Conservation (phyloP, 2,797 vertebrate genomes). For the Yasuhikotakia modesta region DNA sequence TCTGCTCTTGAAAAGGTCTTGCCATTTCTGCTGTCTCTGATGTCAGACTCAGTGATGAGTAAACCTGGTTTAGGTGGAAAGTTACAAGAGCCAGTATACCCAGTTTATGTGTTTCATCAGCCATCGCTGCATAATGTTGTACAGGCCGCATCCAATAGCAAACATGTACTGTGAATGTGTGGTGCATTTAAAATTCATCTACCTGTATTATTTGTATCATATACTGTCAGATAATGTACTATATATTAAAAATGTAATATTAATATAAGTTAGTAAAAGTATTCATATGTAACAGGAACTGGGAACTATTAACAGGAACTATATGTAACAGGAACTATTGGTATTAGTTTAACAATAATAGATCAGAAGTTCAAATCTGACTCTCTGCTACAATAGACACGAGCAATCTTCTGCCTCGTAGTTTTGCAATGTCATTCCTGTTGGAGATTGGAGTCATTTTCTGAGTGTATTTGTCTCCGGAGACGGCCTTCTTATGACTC, state of each 20-base stretch:
- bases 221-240: too few relatives aligned
- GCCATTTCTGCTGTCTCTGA: slow-evolving; percentile 24
- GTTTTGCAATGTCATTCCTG: slow-evolving; percentile 30
- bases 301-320: too few relatives aligned
- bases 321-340: too few relatives aligned
- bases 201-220: too few relatives aligned
- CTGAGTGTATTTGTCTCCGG: slow-evolving; percentile 18
- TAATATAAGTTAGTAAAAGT: too few relatives aligned
- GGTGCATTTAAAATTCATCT: background rate
- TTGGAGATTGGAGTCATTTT: slow-evolving; percentile 33
- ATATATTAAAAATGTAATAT: too few relatives aligned
- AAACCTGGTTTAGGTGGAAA: background rate
- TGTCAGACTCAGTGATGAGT: background rate
- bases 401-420: background rate
- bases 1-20: slow-evolving; percentile 2
- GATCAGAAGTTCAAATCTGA: background rate
- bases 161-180: background rate
- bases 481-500: slow-evolving; percentile 6
- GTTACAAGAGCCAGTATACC: background rate
- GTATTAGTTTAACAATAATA: too few relatives aligned
- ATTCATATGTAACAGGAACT: too few relatives aligned
- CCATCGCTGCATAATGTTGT: background rate
- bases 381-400: background rate
- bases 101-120: background rate
- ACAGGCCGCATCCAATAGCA: too few relatives aligned